Evolutionary conservation across 2,888 invertebrate genomes (phyloP), one percentile per base, ranked within the genome.

Genomic region (Drosophila acutilabella): DNA sequence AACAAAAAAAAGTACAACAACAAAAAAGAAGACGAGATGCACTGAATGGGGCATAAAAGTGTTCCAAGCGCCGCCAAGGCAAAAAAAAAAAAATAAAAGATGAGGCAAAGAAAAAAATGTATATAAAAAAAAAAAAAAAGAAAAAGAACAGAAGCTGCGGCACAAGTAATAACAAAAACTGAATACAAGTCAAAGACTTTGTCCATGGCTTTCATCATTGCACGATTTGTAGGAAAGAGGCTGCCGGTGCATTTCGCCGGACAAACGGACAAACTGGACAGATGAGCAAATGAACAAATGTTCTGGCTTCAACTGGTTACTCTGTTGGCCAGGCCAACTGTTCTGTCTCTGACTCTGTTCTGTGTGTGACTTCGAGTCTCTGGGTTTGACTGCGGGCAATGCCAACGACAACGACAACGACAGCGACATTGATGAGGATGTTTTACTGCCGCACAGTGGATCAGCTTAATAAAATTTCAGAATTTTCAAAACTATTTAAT

Each of bases 181-280:
- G 81, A 81, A 85, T 88, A 84, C 88, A 85, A 85, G 89, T 85
- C 85, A 85, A 85, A 85, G 89, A 85, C 88, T 89, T 85, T 85
- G 89, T 89, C 80, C 85, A 87, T 87, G 88, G 85, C 75, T 85
- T 85, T 83, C 83, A 83, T 83, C 85, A 89, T 85, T 80, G 88
- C 85, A 89, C 88, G 85, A 85, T 87, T 89, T 81, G 81, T 80
- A 65, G 81, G 64, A 68, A 48, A 45, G 53, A 64, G 64, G 58
- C 47, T 69, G 70, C 64, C 64, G 64, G 52, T 68, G 44, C 79
- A 74, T 64, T 64, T 64, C 58, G 58, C 65, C 66, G 72, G 61
- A 71, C 71, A 71, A 51, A 30, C 54, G 65, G 71, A 70, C 73
- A 69, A 64, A 30, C 13, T 36, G 36, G 13, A 30, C 30, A 30